Evolutionary conservation across 2,888 invertebrate species (phyloP).

Genomic region (Podabrus alpinus): DNA sequence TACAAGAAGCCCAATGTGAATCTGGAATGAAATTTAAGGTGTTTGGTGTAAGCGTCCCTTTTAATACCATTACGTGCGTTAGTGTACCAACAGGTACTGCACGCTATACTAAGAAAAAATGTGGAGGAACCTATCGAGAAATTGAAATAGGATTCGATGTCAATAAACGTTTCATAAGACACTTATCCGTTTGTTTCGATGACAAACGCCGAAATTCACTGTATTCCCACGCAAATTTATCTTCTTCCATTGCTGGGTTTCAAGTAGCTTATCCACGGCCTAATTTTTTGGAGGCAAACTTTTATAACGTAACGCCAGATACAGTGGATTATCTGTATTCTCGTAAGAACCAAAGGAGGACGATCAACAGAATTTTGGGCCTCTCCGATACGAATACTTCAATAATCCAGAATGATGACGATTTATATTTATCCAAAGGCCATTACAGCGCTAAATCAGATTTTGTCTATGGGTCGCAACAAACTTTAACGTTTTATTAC

Average conservation of each 20-base stretch:
- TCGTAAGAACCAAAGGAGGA: conserved; percentile 41
- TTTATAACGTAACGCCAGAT: conserved; percentile 53
- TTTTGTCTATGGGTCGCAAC: conserved; percentile 64
- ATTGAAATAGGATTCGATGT: conserved; percentile 59
- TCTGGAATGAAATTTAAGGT: conserved; percentile 33
- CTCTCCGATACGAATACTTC: conserved; percentile 41
- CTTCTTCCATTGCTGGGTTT: conserved; percentile 55
- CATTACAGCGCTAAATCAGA: conserved; percentile 67
- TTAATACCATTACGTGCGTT: conserved; percentile 56
- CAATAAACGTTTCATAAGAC: conserved; percentile 56
- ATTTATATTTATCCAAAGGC: conserved; percentile 60
- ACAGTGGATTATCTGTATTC: conserved; percentile 46
- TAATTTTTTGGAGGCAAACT: conserved; percentile 56
- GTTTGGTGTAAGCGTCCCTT: conserved; percentile 37
- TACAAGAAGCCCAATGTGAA: conserved; percentile 30
- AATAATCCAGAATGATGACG: conserved; percentile 56
- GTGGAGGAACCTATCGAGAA: conserved; percentile 51
- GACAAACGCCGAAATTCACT: conserved; percentile 56
- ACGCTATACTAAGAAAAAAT: conserved; percentile 53
- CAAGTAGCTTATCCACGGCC: conserved; percentile 59
- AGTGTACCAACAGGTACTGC: conserved; percentile 53
- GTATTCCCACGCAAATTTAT: conserved; percentile 60
- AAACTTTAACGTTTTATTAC: conserved; percentile 65
- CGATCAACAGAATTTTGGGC: conserved; percentile 46
- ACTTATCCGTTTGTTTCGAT: conserved; percentile 62